Evolutionary conservation across 2,888 invertebrate genomes (phyloP).

Genomic region (Lasioglossum zephyrum): DNA sequence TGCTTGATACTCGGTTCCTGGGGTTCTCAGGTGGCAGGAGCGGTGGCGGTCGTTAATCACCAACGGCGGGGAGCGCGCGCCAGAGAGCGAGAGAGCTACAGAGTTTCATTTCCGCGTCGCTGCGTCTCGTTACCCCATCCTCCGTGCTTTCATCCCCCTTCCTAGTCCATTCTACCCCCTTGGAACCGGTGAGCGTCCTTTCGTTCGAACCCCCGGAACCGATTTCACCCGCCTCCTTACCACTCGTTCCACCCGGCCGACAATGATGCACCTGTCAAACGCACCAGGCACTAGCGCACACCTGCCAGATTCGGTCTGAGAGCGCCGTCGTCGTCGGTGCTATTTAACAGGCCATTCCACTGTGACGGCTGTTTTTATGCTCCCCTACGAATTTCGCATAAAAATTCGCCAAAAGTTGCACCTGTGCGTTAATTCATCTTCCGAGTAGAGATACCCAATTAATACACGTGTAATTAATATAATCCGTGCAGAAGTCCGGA

Average conservation of each 20-base stretch:
- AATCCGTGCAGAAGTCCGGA: too few species aligned
- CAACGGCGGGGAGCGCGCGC: not conserved
- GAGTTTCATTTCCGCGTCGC: conserved; percentile 26
- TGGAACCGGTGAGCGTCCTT: conserved; percentile 24
- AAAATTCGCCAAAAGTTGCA: not conserved
- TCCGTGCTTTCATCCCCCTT: not conserved
- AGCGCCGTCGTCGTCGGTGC: conserved; percentile 31
- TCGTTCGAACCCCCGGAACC: conserved; percentile 21
- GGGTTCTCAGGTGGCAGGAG: conserved; percentile 1
- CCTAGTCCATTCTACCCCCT: not conserved
- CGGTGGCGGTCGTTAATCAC: conserved; percentile 15
- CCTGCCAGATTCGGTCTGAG: conserved; percentile 54
- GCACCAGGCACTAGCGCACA: conserved; percentile 54
- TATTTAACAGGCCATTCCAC: conserved; percentile 44
- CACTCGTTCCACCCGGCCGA: conserved; percentile 45
- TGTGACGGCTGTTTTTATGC: not conserved
- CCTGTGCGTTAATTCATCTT: too few species aligned
- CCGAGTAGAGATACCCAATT: too few species aligned
- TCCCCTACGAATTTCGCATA: not conserved
- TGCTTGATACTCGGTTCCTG: not conserved
- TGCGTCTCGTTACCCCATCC: conserved; percentile 20
- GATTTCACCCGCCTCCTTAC: conserved; percentile 48
- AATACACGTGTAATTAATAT: too few species aligned
- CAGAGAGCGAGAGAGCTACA: not conserved
- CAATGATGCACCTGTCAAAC: conserved; percentile 71